Conservation (phyloP, 2,888 invertebrate genomes). For the Nipponacmea schrenckii region DNA sequence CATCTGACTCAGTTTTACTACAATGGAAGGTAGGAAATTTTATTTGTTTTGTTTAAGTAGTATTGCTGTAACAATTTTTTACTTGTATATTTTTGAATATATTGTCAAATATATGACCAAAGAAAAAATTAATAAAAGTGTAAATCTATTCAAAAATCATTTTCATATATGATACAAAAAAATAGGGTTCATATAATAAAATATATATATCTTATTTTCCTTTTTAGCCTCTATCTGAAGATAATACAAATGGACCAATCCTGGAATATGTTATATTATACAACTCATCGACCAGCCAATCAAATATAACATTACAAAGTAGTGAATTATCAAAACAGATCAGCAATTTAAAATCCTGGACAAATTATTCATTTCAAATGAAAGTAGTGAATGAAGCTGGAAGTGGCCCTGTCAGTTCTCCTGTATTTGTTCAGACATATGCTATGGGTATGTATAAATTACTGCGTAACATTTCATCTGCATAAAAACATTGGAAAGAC, state of each 20-base stretch:
- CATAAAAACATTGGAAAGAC: no score
- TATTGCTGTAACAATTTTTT: not conserved
- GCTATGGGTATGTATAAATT: slow-evolving; percentile 41
- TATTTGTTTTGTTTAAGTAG: not conserved
- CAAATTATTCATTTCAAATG: slow-evolving; percentile 44
- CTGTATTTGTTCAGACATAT: slow-evolving; percentile 37
- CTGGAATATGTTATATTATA: slow-evolving; percentile 17
- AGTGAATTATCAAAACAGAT: slow-evolving; percentile 19
- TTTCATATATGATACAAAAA: no score
- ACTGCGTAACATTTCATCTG: no score
- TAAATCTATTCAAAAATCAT: slow-evolving; percentile 21
- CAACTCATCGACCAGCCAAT: not conserved
- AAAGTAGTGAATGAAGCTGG: slow-evolving; percentile 51
- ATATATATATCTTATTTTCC: no score
- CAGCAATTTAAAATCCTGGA: slow-evolving; percentile 50
- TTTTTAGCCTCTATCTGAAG: not conserved
- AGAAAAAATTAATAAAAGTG: not conserved
- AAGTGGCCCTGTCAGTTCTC: slow-evolving; percentile 36
- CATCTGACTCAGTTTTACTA: slow-evolving; percentile 36
- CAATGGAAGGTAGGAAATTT: slow-evolving; percentile 47
- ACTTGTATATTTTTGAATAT: not conserved
- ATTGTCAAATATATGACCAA: no score
- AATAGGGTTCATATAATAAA: no score
- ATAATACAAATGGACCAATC: slow-evolving; percentile 31
- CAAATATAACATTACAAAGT: slow-evolving; percentile 16